phyloP scores from a whole-genome alignment of 2,888 invertebrate genomes.

The Aethes cnicana region DNA sequence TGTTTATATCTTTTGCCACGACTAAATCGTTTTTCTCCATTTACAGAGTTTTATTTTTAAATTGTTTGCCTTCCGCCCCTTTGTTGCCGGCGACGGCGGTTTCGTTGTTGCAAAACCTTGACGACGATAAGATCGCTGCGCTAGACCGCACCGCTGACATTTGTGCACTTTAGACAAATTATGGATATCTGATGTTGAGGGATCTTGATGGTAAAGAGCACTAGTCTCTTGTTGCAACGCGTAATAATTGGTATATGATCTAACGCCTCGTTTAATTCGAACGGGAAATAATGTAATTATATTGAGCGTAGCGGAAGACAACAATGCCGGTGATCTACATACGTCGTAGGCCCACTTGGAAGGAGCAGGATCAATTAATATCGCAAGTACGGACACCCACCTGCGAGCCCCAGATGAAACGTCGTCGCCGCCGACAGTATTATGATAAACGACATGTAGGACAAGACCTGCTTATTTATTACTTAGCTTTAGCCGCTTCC shows the following conservation, averaged over 20 bases:
- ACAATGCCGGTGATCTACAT: slow-evolving; percentile 27
- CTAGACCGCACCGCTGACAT: slow-evolving; percentile 34
- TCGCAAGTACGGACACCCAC: slow-evolving; percentile 20
- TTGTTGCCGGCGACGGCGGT: slow-evolving; percentile 42
- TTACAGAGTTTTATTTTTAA: slow-evolving; percentile 54
- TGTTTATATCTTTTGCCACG: slow-evolving; percentile 41
- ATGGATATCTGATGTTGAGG: slow-evolving; percentile 21
- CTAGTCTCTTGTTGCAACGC: neutral
- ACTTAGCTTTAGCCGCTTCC: slow-evolving; percentile 10
- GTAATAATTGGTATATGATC: no score
- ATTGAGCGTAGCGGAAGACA: slow-evolving; percentile 24
- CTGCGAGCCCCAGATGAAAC: slow-evolving; percentile 25
- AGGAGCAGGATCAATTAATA: slow-evolving; percentile 31
- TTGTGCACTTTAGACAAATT: slow-evolving; percentile 27
- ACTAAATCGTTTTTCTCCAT: slow-evolving; percentile 57
- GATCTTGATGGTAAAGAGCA: slow-evolving; percentile 16
- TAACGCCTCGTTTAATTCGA: slow-evolving; percentile 4
- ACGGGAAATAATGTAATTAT: slow-evolving; percentile 14
- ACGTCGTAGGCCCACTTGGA: slow-evolving; percentile 19
- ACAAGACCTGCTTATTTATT: slow-evolving; percentile 26
- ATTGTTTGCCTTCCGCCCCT: slow-evolving; percentile 51
- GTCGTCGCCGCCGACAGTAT: slow-evolving; percentile 25
- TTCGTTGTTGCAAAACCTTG: slow-evolving; percentile 29
- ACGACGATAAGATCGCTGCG: slow-evolving; percentile 46
- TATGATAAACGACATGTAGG: slow-evolving; percentile 31